A percentile compares a stretch with the other conserved stretches of the same genome.
Evolutionary conservation across 2,797 vertebrate species (phyloP).

Genomic region (Periophthalmus magnuspinnatus): DNA sequence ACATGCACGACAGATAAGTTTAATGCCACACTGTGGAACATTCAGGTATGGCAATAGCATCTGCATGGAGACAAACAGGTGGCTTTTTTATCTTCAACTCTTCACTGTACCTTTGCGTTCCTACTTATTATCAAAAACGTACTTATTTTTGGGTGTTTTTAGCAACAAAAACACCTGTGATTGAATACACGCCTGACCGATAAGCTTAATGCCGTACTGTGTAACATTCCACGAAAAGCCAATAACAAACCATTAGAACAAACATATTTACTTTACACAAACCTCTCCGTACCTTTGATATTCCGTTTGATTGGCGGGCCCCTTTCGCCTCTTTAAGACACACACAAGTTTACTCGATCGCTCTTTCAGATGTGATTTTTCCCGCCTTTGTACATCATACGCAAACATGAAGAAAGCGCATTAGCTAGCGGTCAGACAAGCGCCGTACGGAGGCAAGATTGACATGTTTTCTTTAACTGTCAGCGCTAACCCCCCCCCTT

Average conservation of each 20-base stretch:
- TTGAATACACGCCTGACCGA: too few species aligned
- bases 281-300: conserved; percentile 71
- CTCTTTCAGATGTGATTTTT: conserved; percentile 66
- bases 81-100: conserved; percentile 37
- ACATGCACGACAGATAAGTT: too few species aligned
- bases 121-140: too few species aligned
- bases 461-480: conserved; percentile 79
- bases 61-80: too few species aligned
- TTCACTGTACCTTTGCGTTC: conserved; percentile 52
- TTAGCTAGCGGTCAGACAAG: conserved; percentile 33
- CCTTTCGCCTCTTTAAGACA: conserved; percentile 47
- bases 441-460: conserved; percentile 56
- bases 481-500: conserved; percentile 62
- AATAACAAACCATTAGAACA: conserved; percentile 55
- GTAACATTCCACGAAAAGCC: too few species aligned
- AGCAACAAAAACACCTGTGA: too few species aligned
- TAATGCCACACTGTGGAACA: too few species aligned
- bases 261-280: conserved; percentile 71
- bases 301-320: conserved; percentile 72
- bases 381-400: conserved; percentile 78
- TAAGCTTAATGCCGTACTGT: too few species aligned
- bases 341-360: conserved; percentile 67
- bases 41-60: too few species aligned
- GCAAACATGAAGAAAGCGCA: conserved; percentile 62
- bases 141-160: conserved; percentile 29